Conservation (phyloP, 2,888 invertebrate genomes). For the Acrobasis suavella region DNA sequence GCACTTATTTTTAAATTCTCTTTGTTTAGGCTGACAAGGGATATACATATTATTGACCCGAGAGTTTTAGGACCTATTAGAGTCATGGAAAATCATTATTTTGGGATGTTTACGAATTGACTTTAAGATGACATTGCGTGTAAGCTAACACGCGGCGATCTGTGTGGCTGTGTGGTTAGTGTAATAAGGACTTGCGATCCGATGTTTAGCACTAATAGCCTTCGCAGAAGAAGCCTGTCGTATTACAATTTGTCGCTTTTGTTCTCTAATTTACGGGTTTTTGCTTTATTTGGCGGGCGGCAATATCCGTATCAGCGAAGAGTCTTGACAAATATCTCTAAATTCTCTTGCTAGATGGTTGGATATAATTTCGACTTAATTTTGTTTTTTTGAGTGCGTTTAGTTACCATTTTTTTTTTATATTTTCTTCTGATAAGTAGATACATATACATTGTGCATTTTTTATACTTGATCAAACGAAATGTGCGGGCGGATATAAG, state of each 20-base stretch:
- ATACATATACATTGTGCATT: too few relatives aligned
- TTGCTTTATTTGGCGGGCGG: background rate
- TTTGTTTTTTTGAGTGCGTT: too few relatives aligned
- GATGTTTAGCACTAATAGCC: conserved; percentile 16
- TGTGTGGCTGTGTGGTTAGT: conserved; percentile 11
- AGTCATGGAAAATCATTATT: background rate
- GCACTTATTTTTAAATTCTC: too few relatives aligned
- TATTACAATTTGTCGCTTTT: conserved; percentile 9
- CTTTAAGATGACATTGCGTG: conserved; percentile 26
- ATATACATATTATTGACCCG: too few relatives aligned
- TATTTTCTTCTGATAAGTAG: too few relatives aligned
- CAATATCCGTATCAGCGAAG: background rate
- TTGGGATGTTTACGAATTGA: conserved; percentile 21
- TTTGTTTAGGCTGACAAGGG: too few relatives aligned
- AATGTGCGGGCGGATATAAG: too few relatives aligned
- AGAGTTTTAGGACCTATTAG: background rate
- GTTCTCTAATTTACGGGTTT: conserved; percentile 7
- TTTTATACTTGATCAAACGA: too few relatives aligned
- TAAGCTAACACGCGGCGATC: conserved; percentile 2
- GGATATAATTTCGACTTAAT: too few relatives aligned
- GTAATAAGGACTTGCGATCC: conserved; percentile 19
- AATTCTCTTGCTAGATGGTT: too few relatives aligned
- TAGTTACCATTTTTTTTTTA: too few relatives aligned
- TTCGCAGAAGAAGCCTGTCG: conserved; percentile 13
- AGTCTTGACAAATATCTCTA: too few relatives aligned